Conservation (phyloP, 2,797 vertebrate genomes). For the Lepilemur ruficaudatus region DNA sequence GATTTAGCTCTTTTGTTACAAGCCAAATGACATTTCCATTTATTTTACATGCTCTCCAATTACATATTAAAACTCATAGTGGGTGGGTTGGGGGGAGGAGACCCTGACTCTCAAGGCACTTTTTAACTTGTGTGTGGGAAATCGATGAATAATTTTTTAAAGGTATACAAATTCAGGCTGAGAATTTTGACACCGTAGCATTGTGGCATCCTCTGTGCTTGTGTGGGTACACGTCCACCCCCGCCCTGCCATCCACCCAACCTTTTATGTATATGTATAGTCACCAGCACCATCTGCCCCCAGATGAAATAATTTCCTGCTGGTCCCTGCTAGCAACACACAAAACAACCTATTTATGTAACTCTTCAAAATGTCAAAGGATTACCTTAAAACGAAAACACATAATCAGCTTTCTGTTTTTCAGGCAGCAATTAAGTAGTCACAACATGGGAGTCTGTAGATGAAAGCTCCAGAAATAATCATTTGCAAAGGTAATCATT, state of each 20-base stretch:
- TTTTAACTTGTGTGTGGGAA: slow-evolving; percentile 64
- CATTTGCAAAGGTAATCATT: slow-evolving; percentile 71
- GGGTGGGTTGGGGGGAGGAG: not conserved
- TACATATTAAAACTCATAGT: slow-evolving; percentile 66
- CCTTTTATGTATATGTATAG: slow-evolving; percentile 50
- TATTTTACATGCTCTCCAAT: slow-evolving; percentile 62
- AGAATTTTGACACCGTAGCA: slow-evolving; percentile 27
- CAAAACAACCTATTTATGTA: slow-evolving; percentile 68
- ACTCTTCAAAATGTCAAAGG: slow-evolving; percentile 75
- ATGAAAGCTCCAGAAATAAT: slow-evolving; percentile 72
- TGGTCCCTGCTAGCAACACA: slow-evolving; percentile 2
- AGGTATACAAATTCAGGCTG: slow-evolving; percentile 46
- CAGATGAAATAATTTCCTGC: slow-evolving; percentile 55
- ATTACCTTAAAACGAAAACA: slow-evolving; percentile 72
- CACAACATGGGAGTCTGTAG: slow-evolving; percentile 76
- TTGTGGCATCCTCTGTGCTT: not conserved
- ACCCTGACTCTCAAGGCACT: not conserved
- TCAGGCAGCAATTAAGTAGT: slow-evolving; percentile 78
- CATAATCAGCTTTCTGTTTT: slow-evolving; percentile 75
- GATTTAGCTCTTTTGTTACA: slow-evolving; percentile 66
- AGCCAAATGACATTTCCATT: slow-evolving; percentile 65
- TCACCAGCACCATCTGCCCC: slow-evolving; percentile 27
- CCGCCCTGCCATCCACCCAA: not conserved
- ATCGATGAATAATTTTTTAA: slow-evolving; percentile 62
- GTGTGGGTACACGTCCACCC: not conserved